Evolutionary conservation across 2,113 vertebrate species (phyloP).

Genomic region (Poicephalus meyeri): DNA sequence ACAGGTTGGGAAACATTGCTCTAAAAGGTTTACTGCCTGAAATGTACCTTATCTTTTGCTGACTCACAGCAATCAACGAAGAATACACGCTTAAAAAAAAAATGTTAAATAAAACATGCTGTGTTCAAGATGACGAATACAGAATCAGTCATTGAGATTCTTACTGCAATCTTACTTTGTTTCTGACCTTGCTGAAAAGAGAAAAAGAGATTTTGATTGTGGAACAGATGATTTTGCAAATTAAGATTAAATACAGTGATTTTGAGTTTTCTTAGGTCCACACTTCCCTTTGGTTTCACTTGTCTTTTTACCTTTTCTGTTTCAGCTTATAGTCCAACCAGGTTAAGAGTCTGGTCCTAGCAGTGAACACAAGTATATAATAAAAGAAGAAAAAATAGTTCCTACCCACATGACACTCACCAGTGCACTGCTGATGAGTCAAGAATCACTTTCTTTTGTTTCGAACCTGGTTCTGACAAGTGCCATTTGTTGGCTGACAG

Average conservation of each 20-base stretch:
- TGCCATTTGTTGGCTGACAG: not conserved
- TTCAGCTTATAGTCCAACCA: not conserved
- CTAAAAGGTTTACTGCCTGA: not conserved
- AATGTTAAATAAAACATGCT: not conserved
- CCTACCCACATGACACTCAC: not conserved
- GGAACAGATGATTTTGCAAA: not conserved
- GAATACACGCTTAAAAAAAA: not conserved
- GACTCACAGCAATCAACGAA: not conserved
- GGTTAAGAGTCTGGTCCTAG: not conserved
- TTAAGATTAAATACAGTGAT: not conserved
- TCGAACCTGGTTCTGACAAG: not conserved
- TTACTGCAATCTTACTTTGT: not conserved
- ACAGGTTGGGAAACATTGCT: not conserved
- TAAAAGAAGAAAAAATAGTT: not conserved
- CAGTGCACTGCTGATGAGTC: not conserved
- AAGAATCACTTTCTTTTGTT: not conserved
- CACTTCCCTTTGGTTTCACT: not conserved
- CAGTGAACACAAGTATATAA: not conserved
- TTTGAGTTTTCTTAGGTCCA: not conserved
- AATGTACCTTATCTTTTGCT: not conserved
- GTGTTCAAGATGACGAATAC: not conserved
- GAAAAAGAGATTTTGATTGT: not conserved
- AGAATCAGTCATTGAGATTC: not conserved
- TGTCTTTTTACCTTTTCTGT: not conserved
- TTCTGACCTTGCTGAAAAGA: not conserved